Evolutionary conservation across 1,140 invertebrate species (phyloP).

Genomic region (Lordiphosa collinella): DNA sequence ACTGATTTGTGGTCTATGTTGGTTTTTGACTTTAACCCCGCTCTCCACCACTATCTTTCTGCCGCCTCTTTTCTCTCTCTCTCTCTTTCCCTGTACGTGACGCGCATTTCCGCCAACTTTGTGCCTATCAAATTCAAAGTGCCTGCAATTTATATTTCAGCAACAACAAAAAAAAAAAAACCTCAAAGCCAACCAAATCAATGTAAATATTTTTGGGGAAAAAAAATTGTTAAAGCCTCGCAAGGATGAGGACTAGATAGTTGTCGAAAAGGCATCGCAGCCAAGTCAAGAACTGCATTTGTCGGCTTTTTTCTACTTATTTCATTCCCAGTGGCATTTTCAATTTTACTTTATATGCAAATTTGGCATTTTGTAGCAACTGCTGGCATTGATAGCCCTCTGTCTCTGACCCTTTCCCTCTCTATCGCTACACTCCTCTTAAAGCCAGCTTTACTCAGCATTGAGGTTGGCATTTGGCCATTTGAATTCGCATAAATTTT

Average conservation of each 20-base stretch:
- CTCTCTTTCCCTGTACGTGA: conserved; percentile 49
- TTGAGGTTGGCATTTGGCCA: conserved; percentile 30
- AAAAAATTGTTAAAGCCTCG: conserved; percentile 35
- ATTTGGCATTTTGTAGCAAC: conserved; percentile 73
- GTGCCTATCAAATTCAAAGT: conserved; percentile 70
- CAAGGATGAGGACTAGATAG: conserved; percentile 23
- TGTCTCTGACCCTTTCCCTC: conserved; percentile 5
- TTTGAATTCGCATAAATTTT: conserved; percentile 76
- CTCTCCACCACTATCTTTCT: background rate
- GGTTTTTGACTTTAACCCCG: conserved; percentile 41
- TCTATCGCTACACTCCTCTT: conserved; percentile 17
- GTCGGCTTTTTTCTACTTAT: conserved; percentile 34
- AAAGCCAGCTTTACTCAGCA: conserved; percentile 59
- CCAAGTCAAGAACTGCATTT: conserved; percentile 56
- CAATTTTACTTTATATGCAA: conserved; percentile 78
- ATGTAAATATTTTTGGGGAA: conserved; percentile 67
- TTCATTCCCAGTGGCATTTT: conserved; percentile 62
- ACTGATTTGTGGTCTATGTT: conserved; percentile 66
- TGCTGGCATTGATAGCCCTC: conserved; percentile 65
- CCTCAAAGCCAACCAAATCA: conserved; percentile 50
- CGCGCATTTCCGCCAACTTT: conserved; percentile 60
- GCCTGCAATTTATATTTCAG: conserved; percentile 72
- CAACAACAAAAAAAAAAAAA: conserved; percentile 10
- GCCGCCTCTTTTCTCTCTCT: background rate
- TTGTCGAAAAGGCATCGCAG: too few relatives aligned